Percentiles rank a stretch among this genome's conserved stretches.
Conservation (phyloP, 1,140 invertebrate genomes). For the Brachionus manjavacas region DNA sequence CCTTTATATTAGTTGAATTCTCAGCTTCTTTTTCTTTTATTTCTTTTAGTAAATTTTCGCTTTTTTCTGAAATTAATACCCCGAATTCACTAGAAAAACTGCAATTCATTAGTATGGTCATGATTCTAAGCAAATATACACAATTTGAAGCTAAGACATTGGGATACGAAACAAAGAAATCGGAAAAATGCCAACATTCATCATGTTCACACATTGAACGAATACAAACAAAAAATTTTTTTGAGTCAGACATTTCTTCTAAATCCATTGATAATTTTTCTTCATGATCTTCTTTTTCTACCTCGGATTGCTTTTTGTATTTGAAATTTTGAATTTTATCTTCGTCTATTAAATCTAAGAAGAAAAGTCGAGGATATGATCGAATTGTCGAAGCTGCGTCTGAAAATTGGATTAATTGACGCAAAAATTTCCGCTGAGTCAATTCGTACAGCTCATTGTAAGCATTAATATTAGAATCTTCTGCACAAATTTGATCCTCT, state of each 20-base stretch:
- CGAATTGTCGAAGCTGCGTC: slow-evolving; percentile 44
- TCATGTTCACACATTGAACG: slow-evolving; percentile 51
- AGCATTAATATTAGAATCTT: not conserved
- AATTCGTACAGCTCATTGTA: slow-evolving; percentile 52
- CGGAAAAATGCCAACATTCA: slow-evolving; percentile 44
- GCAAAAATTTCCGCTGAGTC: slow-evolving; percentile 52
- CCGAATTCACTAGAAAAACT: not conserved
- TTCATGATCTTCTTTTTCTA: not conserved
- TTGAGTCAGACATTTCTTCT: not conserved
- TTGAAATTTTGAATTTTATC: not conserved
- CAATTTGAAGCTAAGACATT: not conserved
- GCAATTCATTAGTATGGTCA: slow-evolving; percentile 11
- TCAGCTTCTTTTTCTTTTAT: not conserved
- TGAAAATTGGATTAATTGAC: slow-evolving; percentile 49
- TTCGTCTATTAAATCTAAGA: not conserved
- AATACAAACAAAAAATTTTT: slow-evolving; percentile 42
- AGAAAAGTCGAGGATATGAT: slow-evolving; percentile 28
- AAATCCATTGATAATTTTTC: not conserved
- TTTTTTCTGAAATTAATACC: not conserved
- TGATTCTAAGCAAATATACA: slow-evolving; percentile 13
- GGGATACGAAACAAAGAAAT: not conserved
- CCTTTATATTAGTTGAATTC: not conserved
- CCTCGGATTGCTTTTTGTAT: not conserved
- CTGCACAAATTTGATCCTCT: not conserved
- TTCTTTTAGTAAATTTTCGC: not conserved